phyloP scores from a whole-genome alignment of 1,140 invertebrate genomes.

The Ridgeia piscesae region DNA sequence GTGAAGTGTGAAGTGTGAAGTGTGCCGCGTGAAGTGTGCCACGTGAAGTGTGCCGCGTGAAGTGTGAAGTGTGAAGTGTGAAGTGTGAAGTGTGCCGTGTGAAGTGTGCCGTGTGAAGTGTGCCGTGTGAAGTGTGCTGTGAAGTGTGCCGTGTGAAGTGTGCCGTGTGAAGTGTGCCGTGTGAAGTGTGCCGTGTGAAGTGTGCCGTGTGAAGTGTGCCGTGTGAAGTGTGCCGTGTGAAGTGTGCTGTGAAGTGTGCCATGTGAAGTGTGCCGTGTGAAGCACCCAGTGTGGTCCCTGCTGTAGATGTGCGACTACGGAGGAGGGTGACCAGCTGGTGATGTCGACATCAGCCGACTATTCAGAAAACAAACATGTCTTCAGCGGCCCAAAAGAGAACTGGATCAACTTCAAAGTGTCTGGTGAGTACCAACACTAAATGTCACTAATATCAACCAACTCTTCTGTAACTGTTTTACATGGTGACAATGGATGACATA shows the following conservation, averaged over 20 bases:
- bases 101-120: no score
- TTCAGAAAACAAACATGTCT: conserved; percentile 42
- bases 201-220: no score
- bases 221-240: neutral
- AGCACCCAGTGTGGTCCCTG: neutral
- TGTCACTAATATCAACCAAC: neutral
- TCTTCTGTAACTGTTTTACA: neutral
- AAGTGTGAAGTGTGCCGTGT: no score
- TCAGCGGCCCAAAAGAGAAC: conserved; percentile 36
- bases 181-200: no score
- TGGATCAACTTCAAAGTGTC: conserved; percentile 34
- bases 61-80: no score
- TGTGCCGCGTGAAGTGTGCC: no score
- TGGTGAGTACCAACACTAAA: conserved; percentile 13
- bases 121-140: no score
- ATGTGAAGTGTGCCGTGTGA: neutral
- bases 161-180: no score
- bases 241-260: neutral
- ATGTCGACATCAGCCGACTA: conserved; percentile 45
- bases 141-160: no score
- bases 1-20: no score
- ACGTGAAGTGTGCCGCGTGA: no score
- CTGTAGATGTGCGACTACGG: conserved; percentile 46
- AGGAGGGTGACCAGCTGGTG: conserved; percentile 41
- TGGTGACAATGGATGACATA: no score